Percentiles rank a stretch among this genome's conserved stretches.
Conservation (phyloP, 1,140 invertebrate species). For the Bathynomus jamesi region DNA sequence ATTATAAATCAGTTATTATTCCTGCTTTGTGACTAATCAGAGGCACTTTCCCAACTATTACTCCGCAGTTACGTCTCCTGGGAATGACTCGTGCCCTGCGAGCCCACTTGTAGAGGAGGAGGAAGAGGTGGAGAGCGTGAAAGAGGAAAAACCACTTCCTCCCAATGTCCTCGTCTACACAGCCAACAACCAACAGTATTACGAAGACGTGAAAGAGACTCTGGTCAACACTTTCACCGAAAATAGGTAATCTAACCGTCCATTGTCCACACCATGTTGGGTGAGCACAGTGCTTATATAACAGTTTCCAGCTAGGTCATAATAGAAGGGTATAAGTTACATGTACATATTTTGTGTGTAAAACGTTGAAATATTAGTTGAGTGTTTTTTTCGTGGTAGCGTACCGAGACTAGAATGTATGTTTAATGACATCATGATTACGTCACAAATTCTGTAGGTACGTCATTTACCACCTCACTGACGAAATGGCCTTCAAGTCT, state of each 20-base stretch:
- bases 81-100: neutral
- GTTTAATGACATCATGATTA: neutral
- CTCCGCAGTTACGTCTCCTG: conserved; percentile 13
- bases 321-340: neutral
- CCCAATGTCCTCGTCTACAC: conserved; percentile 76
- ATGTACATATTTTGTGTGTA: neutral
- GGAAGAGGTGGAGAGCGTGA: conserved; percentile 15
- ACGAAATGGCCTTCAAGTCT: conserved; percentile 52
- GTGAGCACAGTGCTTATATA: conserved; percentile 25
- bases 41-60: too few species aligned
- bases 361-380: neutral
- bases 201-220: conserved; percentile 60
- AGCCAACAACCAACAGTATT: conserved; percentile 58
- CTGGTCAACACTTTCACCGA: conserved; percentile 59
- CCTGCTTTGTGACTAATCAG: too few species aligned
- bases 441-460: conserved; percentile 51
- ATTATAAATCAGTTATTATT: too few species aligned
- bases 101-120: conserved; percentile 19
- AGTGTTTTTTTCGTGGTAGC: neutral
- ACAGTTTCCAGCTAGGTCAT: neutral
- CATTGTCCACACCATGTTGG: neutral
- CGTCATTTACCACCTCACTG: conserved; percentile 60
- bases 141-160: conserved; percentile 44
- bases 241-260: conserved; percentile 51
- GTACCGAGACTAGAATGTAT: neutral